Evolutionary conservation across 92 coral and sea anemone species (phyloP).

Genomic region (Blastomussa wellsi): DNA sequence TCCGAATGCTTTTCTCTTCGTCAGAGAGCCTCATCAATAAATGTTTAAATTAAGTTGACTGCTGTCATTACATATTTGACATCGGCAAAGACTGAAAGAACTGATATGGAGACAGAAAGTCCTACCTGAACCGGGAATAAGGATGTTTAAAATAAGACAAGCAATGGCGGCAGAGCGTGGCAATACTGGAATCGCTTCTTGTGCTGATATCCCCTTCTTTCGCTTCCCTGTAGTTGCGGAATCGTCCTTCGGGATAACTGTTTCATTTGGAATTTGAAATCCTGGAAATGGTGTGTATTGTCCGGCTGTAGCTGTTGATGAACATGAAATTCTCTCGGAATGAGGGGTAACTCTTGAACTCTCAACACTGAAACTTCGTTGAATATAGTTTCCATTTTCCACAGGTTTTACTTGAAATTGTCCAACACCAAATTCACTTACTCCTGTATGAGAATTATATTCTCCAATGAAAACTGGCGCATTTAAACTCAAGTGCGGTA

Average conservation of each 20-base stretch:
- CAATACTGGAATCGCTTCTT: conserved; percentile 80
- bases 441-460: neutral
- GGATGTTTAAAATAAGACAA: conserved; percentile 84
- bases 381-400: conserved; percentile 44
- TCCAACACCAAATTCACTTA: conserved; percentile 5
- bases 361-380: conserved; percentile 32
- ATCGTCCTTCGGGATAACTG: conserved; percentile 64
- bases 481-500: conserved; percentile 23
- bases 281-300: conserved; percentile 73
- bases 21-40: neutral
- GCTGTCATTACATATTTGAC: conserved; percentile 7
- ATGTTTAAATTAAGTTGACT: conserved; percentile 15
- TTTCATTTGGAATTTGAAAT: conserved; percentile 80
- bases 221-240: conserved; percentile 14
- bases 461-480: conserved; percentile 32
- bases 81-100: conserved; percentile 14
- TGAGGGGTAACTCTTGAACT: conserved; percentile 15
- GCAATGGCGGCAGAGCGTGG: conserved; percentile 78
- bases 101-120: conserved; percentile 1
- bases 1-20: neutral
- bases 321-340: conserved; percentile 24
- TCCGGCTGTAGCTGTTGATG: conserved; percentile 35
- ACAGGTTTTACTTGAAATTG: neutral
- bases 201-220: conserved; percentile 38
- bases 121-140: conserved; percentile 93